Base-by-base conservation (phyloP, 2,797 vertebrate genomes). In the Acridotheres tristis region DNA sequence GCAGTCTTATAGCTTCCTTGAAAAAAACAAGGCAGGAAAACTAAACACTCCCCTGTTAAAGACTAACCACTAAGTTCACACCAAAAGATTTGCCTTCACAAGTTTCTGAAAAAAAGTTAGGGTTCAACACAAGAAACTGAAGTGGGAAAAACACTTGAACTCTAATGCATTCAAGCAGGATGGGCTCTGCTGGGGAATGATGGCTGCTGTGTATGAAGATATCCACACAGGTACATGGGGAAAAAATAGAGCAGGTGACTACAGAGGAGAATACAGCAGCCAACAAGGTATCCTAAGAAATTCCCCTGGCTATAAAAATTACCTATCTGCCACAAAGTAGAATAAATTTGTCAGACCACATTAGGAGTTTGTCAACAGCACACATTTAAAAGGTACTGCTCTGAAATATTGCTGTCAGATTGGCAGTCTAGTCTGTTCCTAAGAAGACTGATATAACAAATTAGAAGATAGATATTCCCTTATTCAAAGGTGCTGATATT, bases 171-270 rank as follows among this genome's bases (percentile, higher is more conserved):
- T 89, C 43, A 58, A 34, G 20, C 12, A 84, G 25, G 27, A 75
- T 38, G 30, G 12, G 18, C 17, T 85, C 43, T 68, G 90, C 45
- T 66, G 20, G 26, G 36, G 29, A 94, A 65, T 2, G 13, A 62
- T 10, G 42, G 77, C 32, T 50, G 23, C 34, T 51, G 9, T 30
- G 21, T n/a, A 45, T 5, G n/a, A 61, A 81, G 25, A 57, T 7
- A 47, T 1, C 81, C 4, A 62, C n/a, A 54, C 18, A 59, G 4
- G 3, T 25, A 66, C 3, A 25, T 1, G 1, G 9, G 12, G 14
- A 10, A 36, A 26, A 63, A 57, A 62, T 1, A 43, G 5, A 57
- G 15, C 50, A 48, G 9, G 40, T 51, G 30, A 62, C 40, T 43
- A 57, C 3, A 50, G n/a, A 81, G 25, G 19, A 12, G 40, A 88